phyloP scores from a whole-genome alignment of 2,888 invertebrate genomes.

The Molanna angustata region DNA sequence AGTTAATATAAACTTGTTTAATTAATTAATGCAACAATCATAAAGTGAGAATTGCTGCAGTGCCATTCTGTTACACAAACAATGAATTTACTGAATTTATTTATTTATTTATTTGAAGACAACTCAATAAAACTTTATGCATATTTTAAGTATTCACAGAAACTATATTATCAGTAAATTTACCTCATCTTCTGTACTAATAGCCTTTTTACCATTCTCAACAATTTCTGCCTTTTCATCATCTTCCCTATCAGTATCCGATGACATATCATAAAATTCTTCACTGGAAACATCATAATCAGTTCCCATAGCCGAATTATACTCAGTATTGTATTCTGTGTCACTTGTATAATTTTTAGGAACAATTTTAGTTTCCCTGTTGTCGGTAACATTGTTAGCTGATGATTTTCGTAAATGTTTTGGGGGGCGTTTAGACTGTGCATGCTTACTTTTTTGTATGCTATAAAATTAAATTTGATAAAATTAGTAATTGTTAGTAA shows the following conservation, averaged over 20 bases:
- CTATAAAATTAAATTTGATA: too few relatives aligned
- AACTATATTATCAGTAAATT: too few relatives aligned
- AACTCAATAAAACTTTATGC: too few relatives aligned
- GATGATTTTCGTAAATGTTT: constrained; percentile 8
- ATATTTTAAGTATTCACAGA: too few relatives aligned
- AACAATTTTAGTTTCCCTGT: background rate
- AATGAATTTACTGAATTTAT: too few relatives aligned
- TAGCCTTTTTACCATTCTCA: too few relatives aligned
- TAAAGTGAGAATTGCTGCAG: too few relatives aligned
- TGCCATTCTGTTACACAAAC: too few relatives aligned
- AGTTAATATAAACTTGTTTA: too few relatives aligned
- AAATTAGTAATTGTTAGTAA: too few relatives aligned
- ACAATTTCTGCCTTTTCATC: constrained; percentile 41
- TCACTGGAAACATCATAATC: constrained; percentile 52
- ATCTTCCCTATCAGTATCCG: constrained; percentile 46
- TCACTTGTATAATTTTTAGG: constrained; percentile 17
- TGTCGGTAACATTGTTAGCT: constrained; percentile 15
- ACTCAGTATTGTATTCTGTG: constrained; percentile 26
- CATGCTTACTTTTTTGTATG: constrained; percentile 20
- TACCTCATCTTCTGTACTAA: constrained; percentile 13
- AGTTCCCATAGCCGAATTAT: constrained; percentile 38
- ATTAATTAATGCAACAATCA: too few relatives aligned
- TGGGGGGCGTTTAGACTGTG: constrained; percentile 13
- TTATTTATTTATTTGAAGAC: too few relatives aligned
- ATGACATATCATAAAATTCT: constrained; percentile 52